Base-by-base conservation (phyloP, 2,888 invertebrate genomes). In the Clistopyga incitator region DNA sequence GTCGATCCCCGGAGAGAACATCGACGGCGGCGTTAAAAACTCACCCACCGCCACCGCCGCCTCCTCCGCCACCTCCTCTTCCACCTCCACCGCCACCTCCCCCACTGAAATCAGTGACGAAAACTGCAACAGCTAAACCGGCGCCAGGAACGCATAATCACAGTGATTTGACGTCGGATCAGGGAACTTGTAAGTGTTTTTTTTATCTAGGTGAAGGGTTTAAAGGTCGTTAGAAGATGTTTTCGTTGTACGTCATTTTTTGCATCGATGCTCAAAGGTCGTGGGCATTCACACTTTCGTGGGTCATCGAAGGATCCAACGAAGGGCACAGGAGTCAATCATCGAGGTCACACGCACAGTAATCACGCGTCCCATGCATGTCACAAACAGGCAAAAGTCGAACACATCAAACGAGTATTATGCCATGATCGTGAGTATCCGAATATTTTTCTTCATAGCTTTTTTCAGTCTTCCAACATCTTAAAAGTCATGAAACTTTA, bases 331-430 rank as follows among this genome's bases (percentile, higher is more conserved):
- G 88, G 81, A 74, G 78, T 85, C 50, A 76, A 87, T 81, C 90
- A 91, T 76, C 89, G 90, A 86, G 80, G 86, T 84, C 91, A 91
- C 81, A 86, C 84, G 65, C 91, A 91, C 76, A 91, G 89, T 82
- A 90, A 88, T 88, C 92, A 91, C 84, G 86, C 88, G 79, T 86
- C 91, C 79, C 89, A 90, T 65, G 85, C 91, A 74, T 92, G 92
- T 86, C 91, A 92, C 85, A 92, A 92, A 84, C 93, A 92, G 74
- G 87, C 89, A 6, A 91, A 91, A 71, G 90, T 92, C 34, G 92
- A 93, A 85, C 91, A 92, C 84, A 93, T 92, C 86, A 92, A 92
- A 85, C 88, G 92, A 86, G 89, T 93, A 54, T 90, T 92, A 23
- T 91, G 91, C 77, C 92, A 89, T 80, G 92, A 92, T 84, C 86